phyloP scores from a whole-genome alignment of 2,797 vertebrate species.

The Muscicapa striata region DNA sequence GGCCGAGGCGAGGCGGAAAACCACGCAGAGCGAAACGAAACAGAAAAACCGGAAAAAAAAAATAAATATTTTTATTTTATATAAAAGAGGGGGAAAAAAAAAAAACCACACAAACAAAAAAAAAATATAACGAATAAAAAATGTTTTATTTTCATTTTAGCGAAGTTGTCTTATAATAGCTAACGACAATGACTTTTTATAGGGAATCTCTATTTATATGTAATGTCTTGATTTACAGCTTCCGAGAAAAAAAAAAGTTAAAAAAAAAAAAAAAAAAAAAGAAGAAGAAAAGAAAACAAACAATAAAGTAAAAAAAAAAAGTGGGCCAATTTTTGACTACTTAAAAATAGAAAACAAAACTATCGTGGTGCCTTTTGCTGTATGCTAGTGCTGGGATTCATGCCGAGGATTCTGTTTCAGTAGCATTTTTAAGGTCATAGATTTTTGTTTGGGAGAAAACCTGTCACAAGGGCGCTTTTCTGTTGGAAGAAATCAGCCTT shows the following conservation, averaged over 20 bases:
- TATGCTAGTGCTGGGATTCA: constrained; percentile 93
- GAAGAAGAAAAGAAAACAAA: constrained; percentile 74
- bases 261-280: constrained; percentile 33
- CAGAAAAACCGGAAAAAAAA: constrained; percentile 83
- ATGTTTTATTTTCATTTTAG: constrained; percentile 99
- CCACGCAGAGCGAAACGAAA: background rate
- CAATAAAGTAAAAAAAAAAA: constrained; percentile 77
- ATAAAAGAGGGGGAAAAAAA: constrained; percentile 96
- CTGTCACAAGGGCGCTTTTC: constrained; percentile 50
- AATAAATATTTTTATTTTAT: constrained; percentile 98
- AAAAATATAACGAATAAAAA: constrained; percentile 99
- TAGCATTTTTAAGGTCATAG: constrained; percentile 89
- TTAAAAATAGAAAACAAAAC: constrained; percentile 92
- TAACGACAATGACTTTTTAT: constrained; percentile 99
- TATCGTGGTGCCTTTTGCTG: constrained; percentile 99
- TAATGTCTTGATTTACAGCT: constrained; percentile 99
- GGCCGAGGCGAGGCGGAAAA: constrained; percentile 67
- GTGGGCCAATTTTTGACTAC: constrained; percentile 99
- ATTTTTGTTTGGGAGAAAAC: constrained; percentile 61
- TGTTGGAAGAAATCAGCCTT: constrained; percentile 18
- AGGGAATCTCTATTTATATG: constrained; percentile 99
- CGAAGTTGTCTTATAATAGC: constrained; percentile 99
- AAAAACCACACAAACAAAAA: constrained; percentile 81
- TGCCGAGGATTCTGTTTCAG: constrained; percentile 87
- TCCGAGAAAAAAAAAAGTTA: constrained; percentile 76